Evolutionary conservation across 2,888 invertebrate species (phyloP).

Genomic region (Troides helena): DNA sequence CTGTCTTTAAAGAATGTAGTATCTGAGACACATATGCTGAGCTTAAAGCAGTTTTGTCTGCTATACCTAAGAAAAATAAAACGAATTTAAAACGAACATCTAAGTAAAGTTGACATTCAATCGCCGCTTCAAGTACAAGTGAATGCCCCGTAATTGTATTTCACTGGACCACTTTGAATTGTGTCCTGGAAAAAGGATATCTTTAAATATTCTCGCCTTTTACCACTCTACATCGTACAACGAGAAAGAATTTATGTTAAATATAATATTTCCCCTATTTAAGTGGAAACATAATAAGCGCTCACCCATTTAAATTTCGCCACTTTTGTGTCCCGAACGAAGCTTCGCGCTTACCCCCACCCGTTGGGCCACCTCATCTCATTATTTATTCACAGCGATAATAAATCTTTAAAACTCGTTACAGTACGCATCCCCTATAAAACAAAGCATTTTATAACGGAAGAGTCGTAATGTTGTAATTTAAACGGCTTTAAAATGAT

Average conservation of each 20-base stretch:
- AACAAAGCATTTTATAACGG: conserved; percentile 27
- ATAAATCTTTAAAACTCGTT: conserved; percentile 34
- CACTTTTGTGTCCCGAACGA: conserved; percentile 15
- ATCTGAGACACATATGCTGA: background rate
- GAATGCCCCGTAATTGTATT: conserved; percentile 3
- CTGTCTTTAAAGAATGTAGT: background rate
- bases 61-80: background rate
- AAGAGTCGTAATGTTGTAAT: conserved; percentile 24
- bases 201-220: background rate
- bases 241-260: conserved; percentile 6
- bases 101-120: background rate
- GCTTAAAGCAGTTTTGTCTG: background rate
- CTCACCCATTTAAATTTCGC: conserved; percentile 15
- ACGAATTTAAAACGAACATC: background rate
- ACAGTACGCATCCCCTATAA: conserved; percentile 28
- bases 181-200: background rate
- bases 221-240: background rate
- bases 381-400: conserved; percentile 32
- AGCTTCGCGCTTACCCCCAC: conserved; percentile 5
- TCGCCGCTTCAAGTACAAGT: background rate
- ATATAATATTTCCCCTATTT: conserved; percentile 15
- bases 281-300: conserved; percentile 18
- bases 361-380: conserved; percentile 18
- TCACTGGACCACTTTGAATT: background rate
- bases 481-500: conserved; percentile 27